Evolutionary conservation across 2,113 vertebrate species (phyloP).

Genomic region (Aldabrachelys gigantea): DNA sequence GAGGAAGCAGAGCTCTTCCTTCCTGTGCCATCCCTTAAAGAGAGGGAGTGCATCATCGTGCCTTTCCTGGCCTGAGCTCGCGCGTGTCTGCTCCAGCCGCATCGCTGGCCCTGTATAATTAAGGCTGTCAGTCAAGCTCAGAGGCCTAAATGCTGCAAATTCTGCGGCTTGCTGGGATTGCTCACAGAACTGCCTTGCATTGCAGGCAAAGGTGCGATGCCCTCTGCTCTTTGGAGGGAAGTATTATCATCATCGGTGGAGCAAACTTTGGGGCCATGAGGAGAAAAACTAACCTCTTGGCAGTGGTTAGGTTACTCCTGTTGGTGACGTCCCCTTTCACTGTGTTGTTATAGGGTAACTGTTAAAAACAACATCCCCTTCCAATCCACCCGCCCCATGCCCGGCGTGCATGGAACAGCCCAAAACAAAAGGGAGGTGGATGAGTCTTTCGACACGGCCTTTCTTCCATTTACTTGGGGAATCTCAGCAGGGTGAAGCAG

Average conservation of each 20-base stretch:
- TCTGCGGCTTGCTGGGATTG: not conserved
- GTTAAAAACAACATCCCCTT: not conserved
- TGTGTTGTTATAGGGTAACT: not conserved
- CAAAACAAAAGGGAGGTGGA: not conserved
- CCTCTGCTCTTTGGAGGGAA: not conserved
- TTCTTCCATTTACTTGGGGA: accelerated
- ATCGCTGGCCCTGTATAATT: slow-evolving; percentile 3
- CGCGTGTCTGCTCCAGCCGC: not conserved
- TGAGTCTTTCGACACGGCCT: accelerated
- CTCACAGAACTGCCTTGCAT: slow-evolving; percentile 3
- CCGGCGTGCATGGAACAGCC: accelerated
- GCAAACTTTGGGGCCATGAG: not conserved
- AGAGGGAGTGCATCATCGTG: not conserved
- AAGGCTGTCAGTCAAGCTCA: slow-evolving; percentile 62
- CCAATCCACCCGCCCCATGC: accelerated
- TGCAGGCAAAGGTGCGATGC: slow-evolving; percentile 3
- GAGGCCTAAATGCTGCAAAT: slow-evolving; percentile 9
- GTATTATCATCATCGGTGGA: not conserved
- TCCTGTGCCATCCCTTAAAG: not conserved
- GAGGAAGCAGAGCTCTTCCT: slow-evolving; percentile 23
- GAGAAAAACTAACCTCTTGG: accelerated
- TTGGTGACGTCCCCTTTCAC: not conserved
- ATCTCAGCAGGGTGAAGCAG: not conserved
- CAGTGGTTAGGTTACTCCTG: accelerated
- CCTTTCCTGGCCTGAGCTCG: slow-evolving; percentile 15